phyloP scores from a whole-genome alignment of 2,888 invertebrate genomes.

The Vandiemenella viatica region DNA sequence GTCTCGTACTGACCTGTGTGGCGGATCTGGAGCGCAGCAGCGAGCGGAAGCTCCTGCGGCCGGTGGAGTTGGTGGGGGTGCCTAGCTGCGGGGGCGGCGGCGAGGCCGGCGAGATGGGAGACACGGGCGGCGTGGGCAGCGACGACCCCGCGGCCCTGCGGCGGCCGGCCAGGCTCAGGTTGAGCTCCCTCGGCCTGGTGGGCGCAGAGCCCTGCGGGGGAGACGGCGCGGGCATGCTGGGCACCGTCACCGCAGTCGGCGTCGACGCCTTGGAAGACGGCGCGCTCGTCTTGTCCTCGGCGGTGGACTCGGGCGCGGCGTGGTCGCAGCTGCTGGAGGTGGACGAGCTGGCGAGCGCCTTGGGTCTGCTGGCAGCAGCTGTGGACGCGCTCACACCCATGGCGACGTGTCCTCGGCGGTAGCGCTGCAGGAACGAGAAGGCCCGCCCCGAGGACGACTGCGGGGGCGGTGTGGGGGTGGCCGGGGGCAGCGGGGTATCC shows the following conservation, averaged over 20 bases:
- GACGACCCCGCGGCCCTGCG: conserved; percentile 1
- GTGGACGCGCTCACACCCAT: background rate
- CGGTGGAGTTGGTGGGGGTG: conserved; percentile 20
- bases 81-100: background rate
- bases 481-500: conserved; percentile 17
- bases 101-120: conserved; percentile 5
- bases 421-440: conserved; percentile 1
- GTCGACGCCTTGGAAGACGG: background rate
- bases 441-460: too few relatives aligned
- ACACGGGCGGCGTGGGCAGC: conserved; percentile 2
- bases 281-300: conserved; percentile 7
- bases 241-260: too few relatives aligned
- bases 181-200: conserved; percentile 13
- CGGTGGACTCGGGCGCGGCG: too few relatives aligned
- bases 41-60: conserved; percentile 37
- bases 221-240: conserved; percentile 6
- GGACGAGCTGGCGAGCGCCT: too few relatives aligned
- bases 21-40: conserved; percentile 45
- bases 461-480: conserved; percentile 17
- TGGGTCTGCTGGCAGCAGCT: too few relatives aligned
- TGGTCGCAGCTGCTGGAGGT: too few relatives aligned
- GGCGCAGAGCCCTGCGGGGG: conserved; percentile 7
- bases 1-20: background rate
- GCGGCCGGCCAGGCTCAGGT: conserved; percentile 5
- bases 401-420: background rate